Evolutionary conservation across 2,797 vertebrate species (phyloP).

Genomic region (Pseudomugil gertrudae): DNA sequence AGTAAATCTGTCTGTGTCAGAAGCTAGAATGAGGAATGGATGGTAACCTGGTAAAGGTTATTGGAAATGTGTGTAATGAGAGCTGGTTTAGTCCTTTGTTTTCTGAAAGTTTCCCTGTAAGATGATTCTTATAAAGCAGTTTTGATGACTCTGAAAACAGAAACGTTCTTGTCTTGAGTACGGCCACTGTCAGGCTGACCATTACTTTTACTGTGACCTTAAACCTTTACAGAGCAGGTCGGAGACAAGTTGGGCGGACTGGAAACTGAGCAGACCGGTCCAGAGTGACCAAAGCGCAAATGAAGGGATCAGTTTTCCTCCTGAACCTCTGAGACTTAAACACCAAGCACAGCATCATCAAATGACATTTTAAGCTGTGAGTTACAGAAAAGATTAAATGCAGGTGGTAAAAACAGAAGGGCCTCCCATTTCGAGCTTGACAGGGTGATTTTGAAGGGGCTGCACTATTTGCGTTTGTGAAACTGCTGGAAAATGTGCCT

Average conservation of each 20-base stretch:
- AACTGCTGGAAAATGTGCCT: neutral
- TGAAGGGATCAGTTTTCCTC: conserved; percentile 18
- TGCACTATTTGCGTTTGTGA: neutral
- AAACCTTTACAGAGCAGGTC: conserved; percentile 40
- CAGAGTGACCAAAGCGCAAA: conserved; percentile 11
- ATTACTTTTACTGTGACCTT: conserved; percentile 61
- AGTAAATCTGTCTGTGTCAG: neutral
- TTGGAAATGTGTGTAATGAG: neutral
- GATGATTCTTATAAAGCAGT: conserved; percentile 1
- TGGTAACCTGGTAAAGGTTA: neutral
- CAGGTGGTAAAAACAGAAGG: too few relatives aligned
- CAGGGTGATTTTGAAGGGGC: neutral
- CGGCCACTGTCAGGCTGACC: conserved; percentile 4
- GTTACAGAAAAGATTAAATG: too few relatives aligned
- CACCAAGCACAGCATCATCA: neutral
- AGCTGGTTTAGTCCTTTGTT: neutral
- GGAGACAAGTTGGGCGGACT: conserved; percentile 34
- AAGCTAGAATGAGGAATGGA: neutral
- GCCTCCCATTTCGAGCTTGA: neutral
- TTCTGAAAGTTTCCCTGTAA: neutral
- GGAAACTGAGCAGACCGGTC: conserved; percentile 29
- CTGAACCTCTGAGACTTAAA: neutral
- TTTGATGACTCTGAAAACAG: conserved; percentile 5
- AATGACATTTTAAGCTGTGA: neutral
- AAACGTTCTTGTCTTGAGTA: conserved; percentile 4